These are phyloP conservation scores for Heliconius himera DNA, from an alignment of 1,140 invertebrate species.

Conservation along the genomic window DNA sequence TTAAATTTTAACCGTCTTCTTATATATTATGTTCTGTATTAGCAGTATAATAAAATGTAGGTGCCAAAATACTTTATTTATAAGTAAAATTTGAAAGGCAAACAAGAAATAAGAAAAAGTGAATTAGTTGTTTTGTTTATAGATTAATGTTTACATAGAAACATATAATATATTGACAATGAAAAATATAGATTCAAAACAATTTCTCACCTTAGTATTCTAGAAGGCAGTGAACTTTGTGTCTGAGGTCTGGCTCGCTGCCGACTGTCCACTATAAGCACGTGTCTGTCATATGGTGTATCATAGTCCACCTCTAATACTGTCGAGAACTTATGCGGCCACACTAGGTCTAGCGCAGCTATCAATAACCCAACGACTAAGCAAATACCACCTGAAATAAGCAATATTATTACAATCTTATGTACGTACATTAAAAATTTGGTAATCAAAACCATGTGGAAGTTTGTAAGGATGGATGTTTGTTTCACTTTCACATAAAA, in stretches of 20 bases:
- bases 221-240: slow-evolving; percentile 66
- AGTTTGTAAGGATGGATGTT: too few species aligned
- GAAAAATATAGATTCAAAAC: background rate
- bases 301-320: slow-evolving; percentile 96
- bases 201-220: slow-evolving; percentile 62
- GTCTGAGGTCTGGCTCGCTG: slow-evolving; percentile 78
- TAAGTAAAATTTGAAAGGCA: background rate
- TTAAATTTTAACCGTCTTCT: background rate
- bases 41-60: background rate
- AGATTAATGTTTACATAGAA: background rate
- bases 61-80: too few species aligned
- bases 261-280: slow-evolving; percentile 94
- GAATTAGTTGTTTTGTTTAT: background rate
- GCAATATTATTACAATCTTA: background rate
- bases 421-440: too few species aligned
- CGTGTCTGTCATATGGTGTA: slow-evolving; percentile 95
- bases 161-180: background rate
- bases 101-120: background rate
- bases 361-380: slow-evolving; percentile 89
- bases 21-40: too few species aligned
- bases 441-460: too few species aligned
- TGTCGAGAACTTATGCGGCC: slow-evolving; percentile 95
- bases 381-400: slow-evolving; percentile 87
- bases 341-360: slow-evolving; percentile 91
- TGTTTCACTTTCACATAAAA: too few species aligned